phyloP scores from a whole-genome alignment of 2,113 vertebrate species.

The Oncorhynchus mykiss region DNA sequence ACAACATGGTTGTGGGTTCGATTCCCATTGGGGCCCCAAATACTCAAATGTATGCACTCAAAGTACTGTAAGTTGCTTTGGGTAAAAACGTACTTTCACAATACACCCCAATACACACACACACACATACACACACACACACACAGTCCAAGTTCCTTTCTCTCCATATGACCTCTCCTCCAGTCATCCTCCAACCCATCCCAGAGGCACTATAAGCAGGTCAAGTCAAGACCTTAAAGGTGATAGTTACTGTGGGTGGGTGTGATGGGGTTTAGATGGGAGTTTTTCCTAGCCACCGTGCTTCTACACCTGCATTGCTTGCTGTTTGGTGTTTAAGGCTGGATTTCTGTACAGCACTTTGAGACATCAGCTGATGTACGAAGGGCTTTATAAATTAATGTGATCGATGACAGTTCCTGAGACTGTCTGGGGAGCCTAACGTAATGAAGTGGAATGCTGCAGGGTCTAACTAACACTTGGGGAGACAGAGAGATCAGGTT shows the following conservation, averaged over 20 bases:
- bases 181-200: neutral
- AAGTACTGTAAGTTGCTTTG: no score
- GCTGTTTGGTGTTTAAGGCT: no score
- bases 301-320: no score
- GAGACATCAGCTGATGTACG: no score
- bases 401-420: neutral
- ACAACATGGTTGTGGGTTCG: neutral
- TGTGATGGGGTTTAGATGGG: neutral
- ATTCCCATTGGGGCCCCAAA: neutral
- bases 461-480: neutral
- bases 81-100: neutral
- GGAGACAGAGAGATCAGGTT: constrained; percentile 1
- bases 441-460: constrained; percentile 3
- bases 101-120: no score
- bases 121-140: no score
- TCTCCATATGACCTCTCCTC: neutral
- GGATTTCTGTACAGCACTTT: no score
- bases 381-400: neutral
- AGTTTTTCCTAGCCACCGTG: no score
- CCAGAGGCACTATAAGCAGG: neutral
- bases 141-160: neutral
- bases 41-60: neutral
- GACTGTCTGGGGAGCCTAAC: constrained; percentile 11
- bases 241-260: neutral
- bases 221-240: neutral